These are phyloP conservation scores for Antedon mediterranea DNA, from an alignment of 53 echinoderm and acorn worm genomes.

Conservation along the genomic window DNA sequence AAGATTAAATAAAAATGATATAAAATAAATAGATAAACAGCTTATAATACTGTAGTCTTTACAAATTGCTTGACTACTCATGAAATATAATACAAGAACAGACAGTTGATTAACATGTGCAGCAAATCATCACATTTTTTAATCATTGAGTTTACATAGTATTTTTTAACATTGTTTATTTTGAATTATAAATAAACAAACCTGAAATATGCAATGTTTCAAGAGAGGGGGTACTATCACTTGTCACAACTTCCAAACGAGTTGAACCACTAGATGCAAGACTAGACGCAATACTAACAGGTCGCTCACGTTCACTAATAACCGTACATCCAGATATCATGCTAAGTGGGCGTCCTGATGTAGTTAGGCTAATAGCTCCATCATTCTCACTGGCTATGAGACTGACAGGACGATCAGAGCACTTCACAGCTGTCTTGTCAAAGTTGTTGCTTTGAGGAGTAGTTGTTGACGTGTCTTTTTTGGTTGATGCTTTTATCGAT, in stretches of 20 bases:
- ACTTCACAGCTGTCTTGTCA: background rate
- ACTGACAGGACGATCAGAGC: background rate
- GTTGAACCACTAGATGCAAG: background rate
- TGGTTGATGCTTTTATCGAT: background rate
- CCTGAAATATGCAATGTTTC: conserved; percentile 95
- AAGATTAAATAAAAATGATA: background rate
- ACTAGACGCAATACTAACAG: background rate
- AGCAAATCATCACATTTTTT: too few relatives aligned
- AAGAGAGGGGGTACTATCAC: conserved; percentile 60
- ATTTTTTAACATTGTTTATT: too few relatives aligned
- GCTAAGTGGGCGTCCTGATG: background rate
- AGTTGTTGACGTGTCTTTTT: background rate
- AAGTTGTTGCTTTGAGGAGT: background rate
- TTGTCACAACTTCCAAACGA: background rate
- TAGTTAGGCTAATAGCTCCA: background rate
- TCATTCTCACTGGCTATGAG: background rate
- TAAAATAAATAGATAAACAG: background rate
- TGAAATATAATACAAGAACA: too few relatives aligned
- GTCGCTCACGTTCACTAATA: background rate
- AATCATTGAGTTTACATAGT: too few relatives aligned
- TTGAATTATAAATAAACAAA: conserved; percentile 11
- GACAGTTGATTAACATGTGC: too few relatives aligned
- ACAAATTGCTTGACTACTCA: too few relatives aligned
- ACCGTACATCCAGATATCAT: background rate
- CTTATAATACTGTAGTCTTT: too few relatives aligned